These are phyloP conservation scores for Steromphala cineraria DNA, from an alignment of 2,888 invertebrate genomes.

Conservation along the genomic window DNA sequence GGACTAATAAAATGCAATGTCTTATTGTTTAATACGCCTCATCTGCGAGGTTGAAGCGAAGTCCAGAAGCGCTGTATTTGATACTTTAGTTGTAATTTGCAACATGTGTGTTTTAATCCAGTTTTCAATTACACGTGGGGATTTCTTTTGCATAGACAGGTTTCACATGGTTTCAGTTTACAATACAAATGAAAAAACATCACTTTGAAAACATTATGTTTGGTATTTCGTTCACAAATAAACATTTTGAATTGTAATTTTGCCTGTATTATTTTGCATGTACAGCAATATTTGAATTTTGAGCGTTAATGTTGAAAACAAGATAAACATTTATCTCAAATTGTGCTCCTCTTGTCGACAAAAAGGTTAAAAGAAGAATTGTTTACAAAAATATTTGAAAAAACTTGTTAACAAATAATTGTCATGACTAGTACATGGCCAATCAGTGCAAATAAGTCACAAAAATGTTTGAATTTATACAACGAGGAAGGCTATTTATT, in stretches of 20 bases:
- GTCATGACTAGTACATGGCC: too few species aligned
- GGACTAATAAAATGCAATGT: slow-evolving; percentile 14
- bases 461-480: too few species aligned
- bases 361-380: too few species aligned
- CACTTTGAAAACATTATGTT: background rate
- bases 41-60: background rate
- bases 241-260: background rate
- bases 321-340: too few species aligned
- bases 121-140: background rate
- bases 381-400: too few species aligned
- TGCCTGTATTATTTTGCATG: too few species aligned
- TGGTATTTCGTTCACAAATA: background rate
- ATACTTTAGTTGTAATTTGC: background rate
- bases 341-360: too few species aligned
- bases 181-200: background rate
- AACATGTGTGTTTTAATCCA: slow-evolving; percentile 16
- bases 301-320: too few species aligned
- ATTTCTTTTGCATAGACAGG: background rate
- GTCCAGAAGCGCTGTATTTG: background rate
- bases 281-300: too few species aligned
- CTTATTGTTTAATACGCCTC: slow-evolving; percentile 14
- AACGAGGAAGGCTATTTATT: background rate
- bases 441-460: too few species aligned
- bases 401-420: too few species aligned
- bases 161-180: background rate